phyloP scores from a whole-genome alignment of 1,140 invertebrate genomes.

The Diorhabda sublineata region DNA sequence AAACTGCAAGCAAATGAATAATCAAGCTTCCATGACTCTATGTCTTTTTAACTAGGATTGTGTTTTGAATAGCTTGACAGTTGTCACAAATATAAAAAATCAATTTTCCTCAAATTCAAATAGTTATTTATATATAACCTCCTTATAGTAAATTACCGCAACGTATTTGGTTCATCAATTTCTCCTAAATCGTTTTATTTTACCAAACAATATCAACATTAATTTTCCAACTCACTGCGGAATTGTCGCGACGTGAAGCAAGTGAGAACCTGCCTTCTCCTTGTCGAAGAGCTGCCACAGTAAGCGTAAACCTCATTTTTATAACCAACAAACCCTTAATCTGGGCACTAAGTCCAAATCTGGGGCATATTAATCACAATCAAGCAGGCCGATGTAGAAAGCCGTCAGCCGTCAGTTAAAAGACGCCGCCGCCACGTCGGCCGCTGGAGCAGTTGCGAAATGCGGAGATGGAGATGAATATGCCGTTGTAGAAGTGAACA shows the following conservation, averaged over 20 bases:
- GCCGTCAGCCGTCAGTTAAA: constrained; percentile 1
- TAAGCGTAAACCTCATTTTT: neutral
- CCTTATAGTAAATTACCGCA: too few relatives aligned
- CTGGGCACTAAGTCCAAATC: constrained; percentile 1
- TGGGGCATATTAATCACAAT: neutral
- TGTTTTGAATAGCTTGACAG: too few relatives aligned
- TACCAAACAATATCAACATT: neutral
- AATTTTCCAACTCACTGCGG: neutral
- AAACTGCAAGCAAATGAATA: too few relatives aligned
- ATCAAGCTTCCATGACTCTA: too few relatives aligned
- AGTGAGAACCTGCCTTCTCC: neutral
- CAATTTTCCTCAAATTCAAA: too few relatives aligned
- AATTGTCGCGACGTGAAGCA: neutral
- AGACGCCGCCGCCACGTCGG: neutral
- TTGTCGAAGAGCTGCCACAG: neutral
- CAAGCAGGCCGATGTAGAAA: constrained; percentile 1
- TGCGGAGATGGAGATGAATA: neutral
- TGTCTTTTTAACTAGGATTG: too few relatives aligned
- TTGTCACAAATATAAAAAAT: too few relatives aligned
- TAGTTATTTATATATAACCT: too few relatives aligned
- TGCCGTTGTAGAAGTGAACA: neutral
- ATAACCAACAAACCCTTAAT: neutral
- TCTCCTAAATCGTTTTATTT: too few relatives aligned
- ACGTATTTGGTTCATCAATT: too few relatives aligned
- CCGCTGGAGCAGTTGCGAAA: neutral